Base-by-base conservation (phyloP, 1,140 invertebrate species). In the Drosophila kepulauana region DNA sequence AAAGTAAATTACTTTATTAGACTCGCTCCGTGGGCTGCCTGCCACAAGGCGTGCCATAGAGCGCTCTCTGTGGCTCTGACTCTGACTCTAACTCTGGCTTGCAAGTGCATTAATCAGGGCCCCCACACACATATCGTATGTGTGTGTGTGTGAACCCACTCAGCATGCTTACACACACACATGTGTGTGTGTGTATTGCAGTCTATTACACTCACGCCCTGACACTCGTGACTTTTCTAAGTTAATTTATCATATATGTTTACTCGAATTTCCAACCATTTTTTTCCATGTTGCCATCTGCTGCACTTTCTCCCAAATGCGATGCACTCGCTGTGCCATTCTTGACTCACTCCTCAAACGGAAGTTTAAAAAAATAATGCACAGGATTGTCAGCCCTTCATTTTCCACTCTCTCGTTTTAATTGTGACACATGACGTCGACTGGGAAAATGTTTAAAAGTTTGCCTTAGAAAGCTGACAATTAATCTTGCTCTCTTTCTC, bases 211-310 rank as follows among this genome's bases (percentile, higher is more conserved):
- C 77, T 84, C 81, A 84, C 81, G 81, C 81, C 81, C 81, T 85
- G 78, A 80, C 81, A 81, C 82, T 84, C 81, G 81, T 86, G 81
- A 84, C 82, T 84, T 86, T 84, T 84, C 81, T 81, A 84, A 84
- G 78, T 71, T 78, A 78, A 84, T 84, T 84, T 84, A 84, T 84
- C 81, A 84, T 70, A 62, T 69, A n/a, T 33, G 15, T 30, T n/a
- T 38, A 51, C 41, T 43, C n/a, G 41, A 43, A 5, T 43, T 43
- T 15, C 20, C 35, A 25, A 45, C 28, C 20, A 15, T 10, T 62
- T 38, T 35, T 57, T 75, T 78, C 71, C 63, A 51, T 41, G 52
- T 43, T 35, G 13, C 65, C 69, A 78, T 74, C 64, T 48, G 57
- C 68, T 76, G 81, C 81, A 84, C 81, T 84, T 84, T 84, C 81